These are phyloP conservation scores for Balaeniceps rex DNA, from an alignment of 2,113 vertebrate species.

Conservation along the genomic window DNA sequence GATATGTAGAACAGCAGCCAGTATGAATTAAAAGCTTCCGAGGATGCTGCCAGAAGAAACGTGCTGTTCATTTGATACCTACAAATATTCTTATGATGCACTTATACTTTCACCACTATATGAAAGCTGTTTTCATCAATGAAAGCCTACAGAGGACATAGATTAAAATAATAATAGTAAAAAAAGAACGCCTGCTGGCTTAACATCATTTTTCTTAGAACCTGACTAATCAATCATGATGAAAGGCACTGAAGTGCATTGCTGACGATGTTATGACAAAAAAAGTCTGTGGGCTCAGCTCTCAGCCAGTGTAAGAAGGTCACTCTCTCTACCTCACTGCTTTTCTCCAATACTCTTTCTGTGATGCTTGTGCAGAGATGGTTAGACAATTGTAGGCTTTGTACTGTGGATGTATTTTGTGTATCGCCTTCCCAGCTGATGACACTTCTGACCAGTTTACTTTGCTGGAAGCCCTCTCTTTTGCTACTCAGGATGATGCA, in stretches of 20 bases:
- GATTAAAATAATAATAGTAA: background rate
- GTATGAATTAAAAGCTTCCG: background rate
- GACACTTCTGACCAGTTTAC: background rate
- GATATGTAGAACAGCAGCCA: background rate
- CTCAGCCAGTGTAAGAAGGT: background rate
- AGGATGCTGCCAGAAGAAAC: background rate
- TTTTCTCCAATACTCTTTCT: background rate
- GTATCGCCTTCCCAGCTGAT: background rate
- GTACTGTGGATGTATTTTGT: background rate
- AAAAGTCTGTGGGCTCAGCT: background rate
- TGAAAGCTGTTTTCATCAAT: background rate
- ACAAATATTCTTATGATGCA: background rate
- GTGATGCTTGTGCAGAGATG: background rate
- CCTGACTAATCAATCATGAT: background rate
- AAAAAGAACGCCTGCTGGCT: background rate
- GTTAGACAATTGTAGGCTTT: background rate
- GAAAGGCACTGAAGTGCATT: background rate
- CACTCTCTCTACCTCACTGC: background rate
- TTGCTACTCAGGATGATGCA: background rate
- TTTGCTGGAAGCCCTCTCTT: background rate
- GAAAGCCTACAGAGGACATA: background rate
- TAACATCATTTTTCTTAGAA: background rate
- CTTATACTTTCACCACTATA: background rate
- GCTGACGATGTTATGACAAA: background rate
- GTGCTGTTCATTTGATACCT: background rate